These are phyloP conservation scores for Syngnathus floridae DNA, from an alignment of 2,113 vertebrate species.

Conservation along the genomic window DNA sequence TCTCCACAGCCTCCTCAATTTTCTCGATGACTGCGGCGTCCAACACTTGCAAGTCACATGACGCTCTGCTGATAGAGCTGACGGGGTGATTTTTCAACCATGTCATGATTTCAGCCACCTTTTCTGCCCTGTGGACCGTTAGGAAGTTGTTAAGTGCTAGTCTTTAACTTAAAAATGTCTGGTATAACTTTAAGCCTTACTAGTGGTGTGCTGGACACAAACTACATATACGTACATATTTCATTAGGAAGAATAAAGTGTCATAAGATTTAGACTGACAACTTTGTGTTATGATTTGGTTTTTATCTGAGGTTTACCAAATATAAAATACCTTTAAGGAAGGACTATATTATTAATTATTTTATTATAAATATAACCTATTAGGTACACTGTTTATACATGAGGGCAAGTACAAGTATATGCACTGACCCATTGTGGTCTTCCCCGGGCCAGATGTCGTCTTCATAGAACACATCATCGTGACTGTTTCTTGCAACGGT, in stretches of 20 bases:
- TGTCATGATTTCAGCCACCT: constrained; percentile 52
- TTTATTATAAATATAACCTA: too few relatives aligned
- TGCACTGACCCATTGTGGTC: constrained; percentile 83
- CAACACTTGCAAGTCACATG: constrained; percentile 62
- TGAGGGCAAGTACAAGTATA: background rate
- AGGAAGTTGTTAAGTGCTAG: too few relatives aligned
- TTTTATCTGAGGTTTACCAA: background rate
- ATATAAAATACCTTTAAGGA: background rate
- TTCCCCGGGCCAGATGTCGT: constrained; percentile 91
- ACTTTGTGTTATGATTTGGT: background rate
- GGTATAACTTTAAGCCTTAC: too few relatives aligned
- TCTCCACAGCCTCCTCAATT: constrained; percentile 61
- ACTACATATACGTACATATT: too few relatives aligned
- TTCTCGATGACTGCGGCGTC: constrained; percentile 54
- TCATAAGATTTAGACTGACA: too few relatives aligned
- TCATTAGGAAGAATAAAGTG: too few relatives aligned
- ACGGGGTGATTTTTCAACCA: constrained; percentile 63
- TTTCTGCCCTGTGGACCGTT: constrained; percentile 47
- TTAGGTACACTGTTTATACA: background rate
- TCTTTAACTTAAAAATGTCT: too few relatives aligned
- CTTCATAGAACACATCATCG: constrained; percentile 95
- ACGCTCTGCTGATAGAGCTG: constrained; percentile 57
- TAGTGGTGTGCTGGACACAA: too few relatives aligned
- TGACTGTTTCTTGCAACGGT: constrained; percentile 85
- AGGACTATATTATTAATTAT: too few relatives aligned